These are phyloP conservation scores for Capitulum mitella DNA, from an alignment of 2,888 invertebrate genomes.

Conservation along the genomic window DNA sequence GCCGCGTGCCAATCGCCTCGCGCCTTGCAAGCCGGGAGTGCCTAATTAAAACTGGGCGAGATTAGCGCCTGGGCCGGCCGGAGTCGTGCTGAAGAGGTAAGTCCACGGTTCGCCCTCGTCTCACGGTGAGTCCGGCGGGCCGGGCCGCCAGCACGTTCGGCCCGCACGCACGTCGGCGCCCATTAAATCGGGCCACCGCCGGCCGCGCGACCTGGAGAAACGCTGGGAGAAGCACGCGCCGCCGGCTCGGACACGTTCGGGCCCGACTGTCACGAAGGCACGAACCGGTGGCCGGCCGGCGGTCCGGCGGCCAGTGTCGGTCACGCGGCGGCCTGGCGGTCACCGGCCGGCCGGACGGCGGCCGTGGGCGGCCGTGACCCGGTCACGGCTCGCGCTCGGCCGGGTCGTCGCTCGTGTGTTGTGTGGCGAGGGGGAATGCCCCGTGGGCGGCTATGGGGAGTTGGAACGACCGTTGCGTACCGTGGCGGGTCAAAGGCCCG, in stretches of 20 bases:
- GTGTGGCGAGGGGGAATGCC: too few relatives aligned
- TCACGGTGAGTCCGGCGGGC: not conserved
- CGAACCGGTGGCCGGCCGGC: not conserved
- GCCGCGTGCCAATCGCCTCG: not conserved
- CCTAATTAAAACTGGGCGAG: constrained; percentile 10
- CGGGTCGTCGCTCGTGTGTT: too few relatives aligned
- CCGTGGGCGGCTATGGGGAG: too few relatives aligned
- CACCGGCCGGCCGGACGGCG: too few relatives aligned
- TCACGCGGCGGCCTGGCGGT: too few relatives aligned
- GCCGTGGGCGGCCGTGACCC: too few relatives aligned
- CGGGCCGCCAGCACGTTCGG: not conserved
- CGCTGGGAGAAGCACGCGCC: not conserved
- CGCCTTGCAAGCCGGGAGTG: not conserved
- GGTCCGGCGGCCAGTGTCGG: not conserved
- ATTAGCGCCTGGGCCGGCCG: not conserved
- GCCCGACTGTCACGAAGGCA: constrained; percentile 8
- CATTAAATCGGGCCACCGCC: not conserved
- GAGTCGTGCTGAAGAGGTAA: constrained; percentile 19
- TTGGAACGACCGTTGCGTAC: too few relatives aligned
- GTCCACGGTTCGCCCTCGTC: not conserved
- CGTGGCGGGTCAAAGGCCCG: too few relatives aligned
- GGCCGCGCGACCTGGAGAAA: not conserved
- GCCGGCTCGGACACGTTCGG: not conserved
- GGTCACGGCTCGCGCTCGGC: too few relatives aligned
- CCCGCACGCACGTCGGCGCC: not conserved